These are phyloP conservation scores for Holothuria leucospilota DNA, from an alignment of 53 echinoderm and acorn worm genomes.

Conservation along the genomic window DNA sequence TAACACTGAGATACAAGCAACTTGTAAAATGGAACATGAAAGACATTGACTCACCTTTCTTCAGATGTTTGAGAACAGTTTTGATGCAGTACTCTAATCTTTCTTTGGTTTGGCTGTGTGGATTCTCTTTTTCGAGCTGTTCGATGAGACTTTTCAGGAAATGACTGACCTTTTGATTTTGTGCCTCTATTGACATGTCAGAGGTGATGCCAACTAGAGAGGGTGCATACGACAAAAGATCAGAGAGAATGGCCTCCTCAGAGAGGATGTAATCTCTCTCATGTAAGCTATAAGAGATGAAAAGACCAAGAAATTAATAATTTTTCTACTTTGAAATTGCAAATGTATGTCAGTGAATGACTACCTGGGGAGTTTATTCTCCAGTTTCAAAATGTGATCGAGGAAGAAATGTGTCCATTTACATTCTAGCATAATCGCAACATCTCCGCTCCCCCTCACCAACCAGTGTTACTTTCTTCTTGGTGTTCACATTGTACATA, in stretches of 20 bases:
- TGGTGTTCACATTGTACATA: too few species aligned
- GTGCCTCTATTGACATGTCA: background rate
- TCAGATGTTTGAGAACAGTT: background rate
- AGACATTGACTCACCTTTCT: background rate
- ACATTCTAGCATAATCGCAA: too few species aligned
- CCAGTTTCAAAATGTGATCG: too few species aligned
- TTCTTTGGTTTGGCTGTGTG: background rate
- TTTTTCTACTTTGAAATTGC: too few species aligned
- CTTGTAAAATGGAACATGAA: background rate
- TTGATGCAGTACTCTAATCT: background rate
- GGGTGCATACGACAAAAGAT: slow-evolving; percentile 69
- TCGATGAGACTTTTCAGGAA: slow-evolving; percentile 11
- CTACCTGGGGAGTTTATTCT: too few species aligned
- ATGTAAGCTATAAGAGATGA: slow-evolving; percentile 64
- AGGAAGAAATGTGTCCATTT: too few species aligned
- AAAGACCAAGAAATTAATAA: too few species aligned
- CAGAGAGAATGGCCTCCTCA: slow-evolving; percentile 58
- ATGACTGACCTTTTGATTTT: slow-evolving; percentile 10
- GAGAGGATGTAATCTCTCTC: slow-evolving; percentile 65
- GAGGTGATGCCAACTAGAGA: slow-evolving; percentile 21
- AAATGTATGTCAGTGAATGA: too few species aligned
- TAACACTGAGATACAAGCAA: too few species aligned
- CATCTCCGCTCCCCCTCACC: too few species aligned
- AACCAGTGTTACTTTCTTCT: too few species aligned
- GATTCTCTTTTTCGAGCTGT: background rate